Base-by-base conservation (phyloP, 2,888 invertebrate species). In the Drosophila sordidula region DNA sequence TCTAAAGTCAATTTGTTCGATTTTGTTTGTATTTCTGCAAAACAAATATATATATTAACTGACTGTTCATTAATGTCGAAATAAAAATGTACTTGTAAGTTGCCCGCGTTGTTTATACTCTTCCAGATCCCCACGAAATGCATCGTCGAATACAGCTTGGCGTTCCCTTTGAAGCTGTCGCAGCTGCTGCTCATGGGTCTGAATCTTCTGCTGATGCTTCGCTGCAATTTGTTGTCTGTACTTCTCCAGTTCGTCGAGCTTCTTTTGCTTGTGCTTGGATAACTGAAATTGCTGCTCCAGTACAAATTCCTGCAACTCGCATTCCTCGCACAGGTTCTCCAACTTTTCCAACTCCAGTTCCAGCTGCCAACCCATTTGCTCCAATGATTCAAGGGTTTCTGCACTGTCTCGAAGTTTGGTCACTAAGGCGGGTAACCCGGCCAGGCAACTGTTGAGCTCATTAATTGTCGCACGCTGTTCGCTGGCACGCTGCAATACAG, bases 101-200 rank as follows among this genome's bases (percentile, higher is more conserved):
- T 93, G 93, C 58, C 95, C 95, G 41, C 93, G 93, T 78, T 93
- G 93, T 89, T 95, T 95, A 80, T 94, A 95, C 54, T 94, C 93
- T 75, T 94, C 93, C 72, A 96, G 90, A 90, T 96, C 95, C 79
- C 93, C 93, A 87, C 94, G 94, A 85, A 96, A 96, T 11, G 95
- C 95, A 89, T 95, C 94, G 78, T 95, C 94, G 81, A 95, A 96
- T 0, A 94, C 95, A 65, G 94, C 94, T 80, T 95, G 95, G 34
- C 95, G 92, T 87, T 96, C 95, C 77, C 93, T 93, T 77, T 95
- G 92, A 6, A 93, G 90, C 73, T 92, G 92, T 58, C 93, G 93
- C 62, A 94, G 93, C 50, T 93, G 93, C 26, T 93, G 88, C 84
- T 95, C 95, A n/a, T 91, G 87, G 69, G 93, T 92, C 32, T 92